These are phyloP conservation scores for Oenanthe melanoleuca DNA, from an alignment of 2,113 vertebrate genomes.

Conservation along the genomic window DNA sequence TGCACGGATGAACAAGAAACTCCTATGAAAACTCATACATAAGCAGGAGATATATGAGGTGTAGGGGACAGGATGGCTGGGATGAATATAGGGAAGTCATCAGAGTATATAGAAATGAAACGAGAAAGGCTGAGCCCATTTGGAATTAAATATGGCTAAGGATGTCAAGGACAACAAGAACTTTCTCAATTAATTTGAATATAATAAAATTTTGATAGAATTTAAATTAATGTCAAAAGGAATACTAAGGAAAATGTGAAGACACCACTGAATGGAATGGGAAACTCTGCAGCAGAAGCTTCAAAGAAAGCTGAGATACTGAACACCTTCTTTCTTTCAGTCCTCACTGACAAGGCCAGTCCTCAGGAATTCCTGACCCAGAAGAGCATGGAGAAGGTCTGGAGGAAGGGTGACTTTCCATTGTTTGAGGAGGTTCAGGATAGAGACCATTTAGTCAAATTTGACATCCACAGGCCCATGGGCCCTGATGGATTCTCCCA, in stretches of 20 bases:
- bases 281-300: background rate
- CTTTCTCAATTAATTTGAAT: background rate
- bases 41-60: background rate
- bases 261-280: background rate
- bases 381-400: background rate
- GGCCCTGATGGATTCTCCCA: accelerated
- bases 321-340: background rate
- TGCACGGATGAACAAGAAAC: background rate
- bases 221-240: background rate
- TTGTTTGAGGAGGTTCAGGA: background rate
- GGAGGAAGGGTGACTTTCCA: background rate
- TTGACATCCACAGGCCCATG: background rate
- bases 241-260: background rate
- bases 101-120: background rate
- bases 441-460: background rate
- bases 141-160: background rate
- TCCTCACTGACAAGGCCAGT: background rate
- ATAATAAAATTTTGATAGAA: background rate
- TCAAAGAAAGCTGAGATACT: background rate
- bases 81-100: background rate
- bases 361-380: background rate
- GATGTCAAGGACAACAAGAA: background rate
- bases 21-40: background rate
- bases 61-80: background rate
- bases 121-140: accelerated